Evolutionary conservation across 2,888 invertebrate genomes (phyloP).

Genomic region (Hydrotaea diabolus): DNA sequence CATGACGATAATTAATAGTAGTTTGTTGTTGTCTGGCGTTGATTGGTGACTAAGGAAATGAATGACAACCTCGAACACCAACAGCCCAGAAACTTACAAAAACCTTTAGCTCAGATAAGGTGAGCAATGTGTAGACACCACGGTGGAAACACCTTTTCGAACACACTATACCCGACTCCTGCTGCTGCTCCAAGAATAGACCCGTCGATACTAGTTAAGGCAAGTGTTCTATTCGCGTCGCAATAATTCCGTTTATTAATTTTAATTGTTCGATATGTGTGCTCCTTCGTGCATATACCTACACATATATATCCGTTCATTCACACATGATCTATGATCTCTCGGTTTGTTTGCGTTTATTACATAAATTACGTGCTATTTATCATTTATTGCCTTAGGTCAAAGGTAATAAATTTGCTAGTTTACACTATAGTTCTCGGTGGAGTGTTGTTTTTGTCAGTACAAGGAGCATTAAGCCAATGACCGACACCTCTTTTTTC

Average conservation of each 20-base stretch:
- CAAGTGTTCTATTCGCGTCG: background rate
- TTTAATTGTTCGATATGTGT: background rate
- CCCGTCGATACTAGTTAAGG: background rate
- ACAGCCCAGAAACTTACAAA: too few species aligned
- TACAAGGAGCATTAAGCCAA: slow-evolving; percentile 12
- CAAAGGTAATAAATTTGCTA: background rate
- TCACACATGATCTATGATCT: background rate
- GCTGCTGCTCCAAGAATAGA: background rate
- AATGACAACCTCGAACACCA: slow-evolving; percentile 2
- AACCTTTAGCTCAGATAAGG: too few species aligned
- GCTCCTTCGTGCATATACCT: background rate
- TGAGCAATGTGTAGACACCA: background rate
- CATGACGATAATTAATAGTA: slow-evolving; percentile 44
- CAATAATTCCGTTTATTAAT: background rate
- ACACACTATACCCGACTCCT: too few species aligned
- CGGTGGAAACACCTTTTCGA: too few species aligned
- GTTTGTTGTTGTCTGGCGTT: background rate
- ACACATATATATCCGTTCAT: background rate
- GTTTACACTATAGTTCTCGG: background rate
- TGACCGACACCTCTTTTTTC: slow-evolving; percentile 3
- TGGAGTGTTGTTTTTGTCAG: background rate
- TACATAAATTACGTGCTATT: background rate
- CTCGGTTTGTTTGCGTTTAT: background rate
- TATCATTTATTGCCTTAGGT: background rate
- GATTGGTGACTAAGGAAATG: background rate